These are phyloP conservation scores for Drosophila nigritarsus DNA, from an alignment of 2,888 invertebrate species.

Conservation along the genomic window DNA sequence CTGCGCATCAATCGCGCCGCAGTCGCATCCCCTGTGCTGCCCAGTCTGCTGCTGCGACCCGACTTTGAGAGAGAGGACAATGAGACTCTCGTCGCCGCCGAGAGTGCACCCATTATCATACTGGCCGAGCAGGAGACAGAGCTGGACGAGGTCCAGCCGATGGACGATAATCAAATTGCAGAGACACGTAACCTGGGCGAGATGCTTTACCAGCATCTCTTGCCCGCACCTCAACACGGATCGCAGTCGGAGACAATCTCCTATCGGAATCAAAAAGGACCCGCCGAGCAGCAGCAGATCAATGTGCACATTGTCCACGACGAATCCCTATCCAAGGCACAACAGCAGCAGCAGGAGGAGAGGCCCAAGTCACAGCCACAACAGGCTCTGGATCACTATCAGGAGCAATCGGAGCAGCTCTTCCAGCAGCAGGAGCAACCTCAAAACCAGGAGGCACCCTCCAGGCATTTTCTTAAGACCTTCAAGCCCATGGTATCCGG, in stretches of 20 bases:
- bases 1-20: slow-evolving; percentile 87
- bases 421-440: slow-evolving; percentile 42
- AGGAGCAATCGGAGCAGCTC: slow-evolving; percentile 70
- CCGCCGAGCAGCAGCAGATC: slow-evolving; percentile 70
- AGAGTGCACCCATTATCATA: slow-evolving; percentile 86
- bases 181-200: slow-evolving; percentile 80
- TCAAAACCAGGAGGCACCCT: slow-evolving; percentile 78
- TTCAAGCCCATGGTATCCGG: slow-evolving; percentile 76
- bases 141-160: slow-evolving; percentile 72
- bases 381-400: slow-evolving; percentile 67
- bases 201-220: slow-evolving; percentile 60
- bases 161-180: slow-evolving; percentile 85
- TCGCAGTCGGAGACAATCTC: slow-evolving; percentile 1
- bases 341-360: neutral
- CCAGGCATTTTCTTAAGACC: slow-evolving; percentile 81
- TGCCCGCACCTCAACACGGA: slow-evolving; percentile 42
- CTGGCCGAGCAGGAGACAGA: slow-evolving; percentile 85
- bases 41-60: slow-evolving; percentile 73
- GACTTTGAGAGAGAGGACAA: slow-evolving; percentile 47
- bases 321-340: slow-evolving; percentile 42
- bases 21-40: slow-evolving; percentile 76
- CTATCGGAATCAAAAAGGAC: slow-evolving; percentile 59
- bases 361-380: slow-evolving; percentile 30
- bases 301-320: slow-evolving; percentile 81
- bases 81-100: slow-evolving; percentile 70